phyloP scores from a whole-genome alignment of 2,888 invertebrate genomes.

The Ochlodes sylvanus region DNA sequence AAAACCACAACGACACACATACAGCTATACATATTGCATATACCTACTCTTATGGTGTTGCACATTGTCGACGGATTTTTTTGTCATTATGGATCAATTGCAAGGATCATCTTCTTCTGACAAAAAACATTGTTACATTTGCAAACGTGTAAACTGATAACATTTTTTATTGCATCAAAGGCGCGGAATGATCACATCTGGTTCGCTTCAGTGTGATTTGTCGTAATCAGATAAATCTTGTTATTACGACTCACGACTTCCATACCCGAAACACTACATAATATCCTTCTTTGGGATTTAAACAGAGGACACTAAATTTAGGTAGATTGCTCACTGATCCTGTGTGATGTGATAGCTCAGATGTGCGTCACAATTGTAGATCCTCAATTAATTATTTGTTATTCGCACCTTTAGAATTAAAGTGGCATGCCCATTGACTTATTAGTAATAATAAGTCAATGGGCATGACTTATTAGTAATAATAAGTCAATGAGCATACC shows the following conservation, averaged over 20 bases:
- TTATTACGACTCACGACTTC: slow-evolving; percentile 64
- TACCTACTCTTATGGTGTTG: too few relatives aligned
- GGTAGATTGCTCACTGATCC: slow-evolving; percentile 39
- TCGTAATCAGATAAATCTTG: slow-evolving; percentile 72
- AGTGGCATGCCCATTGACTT: too few relatives aligned
- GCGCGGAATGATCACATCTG: slow-evolving; percentile 61
- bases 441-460: too few relatives aligned
- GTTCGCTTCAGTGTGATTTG: slow-evolving; percentile 67
- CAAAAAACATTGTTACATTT: not conserved
- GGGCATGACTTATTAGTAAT: too few relatives aligned
- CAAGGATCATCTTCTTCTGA: not conserved
- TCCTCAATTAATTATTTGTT: too few relatives aligned
- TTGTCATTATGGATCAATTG: too few relatives aligned
- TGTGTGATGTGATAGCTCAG: slow-evolving; percentile 3
- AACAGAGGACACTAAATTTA: slow-evolving; percentile 50
- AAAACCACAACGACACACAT: too few relatives aligned
- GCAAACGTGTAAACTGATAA: not conserved
- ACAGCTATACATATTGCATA: too few relatives aligned
- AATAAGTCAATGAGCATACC: too few relatives aligned
- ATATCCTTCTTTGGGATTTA: slow-evolving; percentile 54
- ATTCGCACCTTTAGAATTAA: too few relatives aligned
- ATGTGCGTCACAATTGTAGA: slow-evolving; percentile 35
- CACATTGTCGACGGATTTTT: too few relatives aligned
- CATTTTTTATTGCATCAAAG: slow-evolving; percentile 71
- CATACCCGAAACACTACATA: slow-evolving; percentile 56